A percentile compares a stretch with the other conserved stretches of the same genome.
Evolutionary conservation across 2,888 invertebrate genomes (phyloP).

Genomic region (Allophyes oxyacanthae): DNA sequence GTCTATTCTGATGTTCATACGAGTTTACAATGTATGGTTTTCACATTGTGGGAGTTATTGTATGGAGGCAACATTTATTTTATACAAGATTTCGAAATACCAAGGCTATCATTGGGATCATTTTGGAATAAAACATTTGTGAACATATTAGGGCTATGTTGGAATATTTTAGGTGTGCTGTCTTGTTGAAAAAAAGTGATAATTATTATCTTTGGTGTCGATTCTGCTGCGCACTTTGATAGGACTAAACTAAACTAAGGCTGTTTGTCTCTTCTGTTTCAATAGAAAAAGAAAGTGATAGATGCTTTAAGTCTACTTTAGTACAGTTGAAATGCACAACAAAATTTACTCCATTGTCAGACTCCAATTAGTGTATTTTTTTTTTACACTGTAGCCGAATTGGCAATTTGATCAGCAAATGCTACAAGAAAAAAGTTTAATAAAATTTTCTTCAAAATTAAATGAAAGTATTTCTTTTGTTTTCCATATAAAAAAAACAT

Average conservation of each 20-base stretch:
- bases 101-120: conserved; percentile 9
- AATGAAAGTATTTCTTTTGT: conserved; percentile 61
- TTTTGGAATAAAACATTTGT: conserved; percentile 1
- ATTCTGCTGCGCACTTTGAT: no score
- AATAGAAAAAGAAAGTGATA: no score
- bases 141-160: conserved; percentile 12
- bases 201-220: no score
- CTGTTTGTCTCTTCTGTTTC: no score
- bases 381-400: conserved; percentile 5
- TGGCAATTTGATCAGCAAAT: background rate
- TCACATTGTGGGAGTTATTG: background rate
- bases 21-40: conserved; percentile 35
- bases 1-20: conserved; percentile 3
- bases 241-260: no score
- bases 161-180: conserved; percentile 9
- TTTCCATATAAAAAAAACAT: conserved; percentile 76
- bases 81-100: background rate
- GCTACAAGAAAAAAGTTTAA: background rate
- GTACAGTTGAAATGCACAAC: no score
- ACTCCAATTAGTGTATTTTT: background rate
- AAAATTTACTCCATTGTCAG: background rate
- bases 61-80: background rate
- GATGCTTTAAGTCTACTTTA: no score
- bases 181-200: conserved; percentile 10
- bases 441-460: conserved; percentile 29